Percentiles rank a stretch among this genome's conserved stretches.
Evolutionary conservation across 2,888 invertebrate genomes (phyloP).

Genomic region (Xylocampa areola): DNA sequence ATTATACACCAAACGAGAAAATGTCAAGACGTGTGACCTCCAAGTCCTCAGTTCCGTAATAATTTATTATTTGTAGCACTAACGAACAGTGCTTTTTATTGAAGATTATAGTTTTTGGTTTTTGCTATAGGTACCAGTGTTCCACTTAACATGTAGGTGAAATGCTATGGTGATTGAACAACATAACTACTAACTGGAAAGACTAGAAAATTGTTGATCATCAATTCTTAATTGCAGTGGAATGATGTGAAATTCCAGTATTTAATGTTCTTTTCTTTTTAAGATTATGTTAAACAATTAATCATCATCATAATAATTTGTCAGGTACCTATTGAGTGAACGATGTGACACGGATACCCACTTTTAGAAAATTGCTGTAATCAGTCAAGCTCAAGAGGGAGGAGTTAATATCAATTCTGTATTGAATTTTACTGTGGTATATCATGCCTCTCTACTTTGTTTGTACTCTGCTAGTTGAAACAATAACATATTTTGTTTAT

Average conservation of each 20-base stretch:
- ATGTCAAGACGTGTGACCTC: slow-evolving; percentile 86
- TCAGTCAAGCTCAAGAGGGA: slow-evolving; percentile 17
- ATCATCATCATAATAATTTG: slow-evolving; percentile 3
- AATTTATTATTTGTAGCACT: slow-evolving; percentile 46
- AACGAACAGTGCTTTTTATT: slow-evolving; percentile 32
- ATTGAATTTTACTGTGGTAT: slow-evolving; percentile 14
- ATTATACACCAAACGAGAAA: slow-evolving; percentile 77
- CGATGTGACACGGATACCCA: slow-evolving; percentile 45
- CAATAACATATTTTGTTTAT: slow-evolving; percentile 42
- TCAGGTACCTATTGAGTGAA: slow-evolving; percentile 25
- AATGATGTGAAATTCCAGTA: not conserved
- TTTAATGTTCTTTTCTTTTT: slow-evolving; percentile 9
- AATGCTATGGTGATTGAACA: slow-evolving; percentile 76
- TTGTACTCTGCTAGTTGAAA: slow-evolving; percentile 20
- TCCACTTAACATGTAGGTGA: slow-evolving; percentile 75
- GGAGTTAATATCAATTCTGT: slow-evolving; percentile 22
- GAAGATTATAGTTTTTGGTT: slow-evolving; percentile 28
- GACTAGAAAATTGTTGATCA: slow-evolving; percentile 24
- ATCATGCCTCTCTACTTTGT: slow-evolving; percentile 20
- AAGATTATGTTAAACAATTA: not conserved
- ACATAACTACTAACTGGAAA: slow-evolving; percentile 59
- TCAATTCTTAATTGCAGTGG: slow-evolving; percentile 5
- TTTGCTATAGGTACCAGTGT: slow-evolving; percentile 58
- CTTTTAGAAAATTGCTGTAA: slow-evolving; percentile 38
- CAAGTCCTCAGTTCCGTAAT: slow-evolving; percentile 70